Base-by-base conservation (phyloP, 1,140 invertebrate species). In the Coptotermes formosanus region DNA sequence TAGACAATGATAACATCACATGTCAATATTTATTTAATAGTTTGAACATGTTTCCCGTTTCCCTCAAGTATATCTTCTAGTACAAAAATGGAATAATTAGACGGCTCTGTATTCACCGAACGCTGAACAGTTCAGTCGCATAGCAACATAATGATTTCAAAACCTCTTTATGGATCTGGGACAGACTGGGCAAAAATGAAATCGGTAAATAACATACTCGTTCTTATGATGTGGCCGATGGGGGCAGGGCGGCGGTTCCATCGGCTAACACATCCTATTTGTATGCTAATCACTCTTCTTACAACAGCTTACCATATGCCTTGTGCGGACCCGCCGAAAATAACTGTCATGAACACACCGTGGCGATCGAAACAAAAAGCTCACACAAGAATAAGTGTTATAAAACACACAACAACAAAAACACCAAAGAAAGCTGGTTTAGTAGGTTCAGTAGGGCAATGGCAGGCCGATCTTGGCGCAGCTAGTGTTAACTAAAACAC, bases 251-350 rank as follows among this genome's bases (percentile, higher is more conserved):
- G 64, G 64, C 19, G 11, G 64, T 75, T 75, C 64, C 9, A 75
- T 9, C n/a, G 64, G 64, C n/a, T 8, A 30, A 75, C 64, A 7
- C 25, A 75, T 75, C 25, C 25, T 30, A 75, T 75, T 75, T 75
- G n/a, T 75, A 75, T 75, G 64, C 64, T 75, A 75, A 75, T 75
- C n/a, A 75, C n/a, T n/a, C 64, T 75, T 75, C 64, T 75, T 75
- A 30, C 64, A 14, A 75, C 64, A 12, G 21, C 59, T 23, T 8
- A 16, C 14, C 59, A 64, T 21, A 64, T 64, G n/a, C 52, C 1
- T n/a, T 75, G 7, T n/a, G 64, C 4, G 52, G 52, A 55, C 52
- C 12, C 19, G 14, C 19, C 19, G 52, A 75, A 30, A 1, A 75
- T 30, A 30, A 12, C 14, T n/a, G n/a, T 30, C 25, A 75, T 9